Percentiles rank a stretch among this genome's conserved stretches.
phyloP scores from a whole-genome alignment of 2,113 vertebrate genomes.

The Colaptes auratus region DNA sequence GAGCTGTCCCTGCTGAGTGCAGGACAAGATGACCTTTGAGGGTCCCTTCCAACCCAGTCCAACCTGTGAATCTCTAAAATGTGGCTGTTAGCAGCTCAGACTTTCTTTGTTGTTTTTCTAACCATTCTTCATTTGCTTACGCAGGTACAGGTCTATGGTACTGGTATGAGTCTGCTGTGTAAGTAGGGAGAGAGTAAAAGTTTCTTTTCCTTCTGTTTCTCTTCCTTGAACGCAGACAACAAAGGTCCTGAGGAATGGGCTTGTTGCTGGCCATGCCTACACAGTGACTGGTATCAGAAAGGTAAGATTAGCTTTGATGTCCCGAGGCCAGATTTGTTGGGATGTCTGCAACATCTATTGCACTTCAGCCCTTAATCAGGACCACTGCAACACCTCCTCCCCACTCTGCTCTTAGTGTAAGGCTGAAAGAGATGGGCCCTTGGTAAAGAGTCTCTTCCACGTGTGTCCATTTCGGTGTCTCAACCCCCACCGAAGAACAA shows the following conservation, averaged over 20 bases:
- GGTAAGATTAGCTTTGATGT: conserved; percentile 63
- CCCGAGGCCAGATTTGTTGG: neutral
- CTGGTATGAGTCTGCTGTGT: neutral
- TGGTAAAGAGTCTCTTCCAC: neutral
- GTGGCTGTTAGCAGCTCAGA: neutral
- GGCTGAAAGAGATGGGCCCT: neutral
- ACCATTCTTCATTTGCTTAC: neutral
- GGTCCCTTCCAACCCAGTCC: too few relatives aligned
- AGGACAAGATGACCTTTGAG: too few relatives aligned
- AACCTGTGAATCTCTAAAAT: neutral
- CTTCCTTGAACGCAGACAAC: conserved; percentile 29
- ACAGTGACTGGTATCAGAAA: conserved; percentile 82
- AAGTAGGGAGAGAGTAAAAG: neutral
- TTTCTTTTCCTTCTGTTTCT: neutral
- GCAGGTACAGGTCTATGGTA: neutral
- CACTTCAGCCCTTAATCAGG: neutral
- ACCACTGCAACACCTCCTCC: neutral
- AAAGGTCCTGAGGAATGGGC: conserved; percentile 67
- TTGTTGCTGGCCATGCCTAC: conserved; percentile 85
- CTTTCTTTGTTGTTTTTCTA: neutral
- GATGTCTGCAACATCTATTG: neutral
- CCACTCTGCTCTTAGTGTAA: neutral
- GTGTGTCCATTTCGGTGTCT: neutral
- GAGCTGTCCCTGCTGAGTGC: too few relatives aligned
- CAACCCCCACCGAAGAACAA: neutral